These are phyloP conservation scores for Mystacides longicornis DNA, from an alignment of 2,888 invertebrate species.

Conservation along the genomic window DNA sequence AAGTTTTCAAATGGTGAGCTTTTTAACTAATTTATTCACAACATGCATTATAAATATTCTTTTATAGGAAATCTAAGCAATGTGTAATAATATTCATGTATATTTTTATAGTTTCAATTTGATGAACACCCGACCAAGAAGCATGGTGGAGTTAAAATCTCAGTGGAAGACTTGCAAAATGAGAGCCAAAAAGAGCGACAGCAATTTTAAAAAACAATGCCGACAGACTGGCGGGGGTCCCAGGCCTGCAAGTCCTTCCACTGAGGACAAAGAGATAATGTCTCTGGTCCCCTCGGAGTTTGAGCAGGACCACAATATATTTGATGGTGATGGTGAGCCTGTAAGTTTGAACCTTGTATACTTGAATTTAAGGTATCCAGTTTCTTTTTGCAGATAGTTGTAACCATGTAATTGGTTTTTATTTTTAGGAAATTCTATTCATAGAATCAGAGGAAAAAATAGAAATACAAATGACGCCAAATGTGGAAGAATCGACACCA, in stretches of 20 bases:
- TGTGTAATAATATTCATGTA: background rate
- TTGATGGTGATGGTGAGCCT: background rate
- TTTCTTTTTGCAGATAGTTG: background rate
- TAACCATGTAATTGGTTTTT: too few relatives aligned
- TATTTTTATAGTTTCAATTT: background rate
- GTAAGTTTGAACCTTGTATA: background rate
- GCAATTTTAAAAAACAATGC: background rate
- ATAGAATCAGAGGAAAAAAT: background rate
- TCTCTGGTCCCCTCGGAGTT: background rate
- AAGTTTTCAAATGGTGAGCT: background rate
- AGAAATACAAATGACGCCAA: background rate
- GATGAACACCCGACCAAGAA: background rate
- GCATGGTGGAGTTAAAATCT: background rate
- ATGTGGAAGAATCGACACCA: too few relatives aligned
- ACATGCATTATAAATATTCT: background rate
- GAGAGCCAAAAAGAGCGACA: background rate
- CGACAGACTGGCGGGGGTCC: background rate
- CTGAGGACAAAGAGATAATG: background rate
- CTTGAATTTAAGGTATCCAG: background rate
- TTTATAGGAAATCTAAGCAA: background rate
- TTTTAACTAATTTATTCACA: background rate
- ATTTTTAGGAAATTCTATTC: too few relatives aligned
- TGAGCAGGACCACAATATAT: background rate
- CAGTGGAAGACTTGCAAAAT: background rate
- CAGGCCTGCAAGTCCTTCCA: background rate